Evolutionary conservation across 2,797 vertebrate species (phyloP).

Genomic region (Sylvilagus floridanus): DNA sequence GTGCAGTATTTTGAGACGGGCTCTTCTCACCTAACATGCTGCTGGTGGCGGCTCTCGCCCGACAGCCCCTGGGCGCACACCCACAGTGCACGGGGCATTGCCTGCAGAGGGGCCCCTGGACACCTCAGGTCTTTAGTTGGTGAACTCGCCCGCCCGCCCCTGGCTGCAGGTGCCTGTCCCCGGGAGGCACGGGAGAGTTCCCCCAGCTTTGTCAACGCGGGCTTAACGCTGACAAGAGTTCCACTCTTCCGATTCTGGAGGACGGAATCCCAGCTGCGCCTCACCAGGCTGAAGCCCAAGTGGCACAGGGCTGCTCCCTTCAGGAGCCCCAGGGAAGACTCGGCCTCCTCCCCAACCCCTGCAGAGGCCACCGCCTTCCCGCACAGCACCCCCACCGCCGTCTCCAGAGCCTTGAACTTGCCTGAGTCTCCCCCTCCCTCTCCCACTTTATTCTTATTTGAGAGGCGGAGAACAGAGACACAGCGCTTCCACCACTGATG

Average conservation of each 20-base stretch:
- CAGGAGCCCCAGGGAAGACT: too few relatives aligned
- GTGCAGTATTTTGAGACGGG: conserved; percentile 27
- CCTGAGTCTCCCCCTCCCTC: too few relatives aligned
- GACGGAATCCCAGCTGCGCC: not conserved
- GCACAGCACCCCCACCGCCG: too few relatives aligned
- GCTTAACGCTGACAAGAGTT: not conserved
- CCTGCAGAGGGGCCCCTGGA: accelerated
- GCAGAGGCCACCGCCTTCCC: too few relatives aligned
- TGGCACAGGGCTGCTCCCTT: too few relatives aligned
- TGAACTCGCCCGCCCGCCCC: too few relatives aligned
- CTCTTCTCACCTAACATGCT: not conserved
- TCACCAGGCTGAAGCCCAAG: not conserved
- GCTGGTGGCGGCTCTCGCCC: not conserved
- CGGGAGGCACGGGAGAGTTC: not conserved
- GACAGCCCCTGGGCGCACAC: too few relatives aligned
- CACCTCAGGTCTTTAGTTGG: not conserved
- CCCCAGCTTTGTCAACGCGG: not conserved
- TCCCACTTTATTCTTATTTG: too few relatives aligned
- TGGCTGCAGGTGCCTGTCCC: accelerated
- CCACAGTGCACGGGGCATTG: accelerated
- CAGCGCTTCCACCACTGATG: too few relatives aligned
- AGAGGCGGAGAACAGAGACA: too few relatives aligned
- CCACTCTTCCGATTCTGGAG: accelerated
- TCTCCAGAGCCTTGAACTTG: too few relatives aligned
- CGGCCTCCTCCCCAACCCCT: not conserved